Evolutionary conservation across 2,888 invertebrate genomes (phyloP).

Genomic region (Thymelicus sylvestris): DNA sequence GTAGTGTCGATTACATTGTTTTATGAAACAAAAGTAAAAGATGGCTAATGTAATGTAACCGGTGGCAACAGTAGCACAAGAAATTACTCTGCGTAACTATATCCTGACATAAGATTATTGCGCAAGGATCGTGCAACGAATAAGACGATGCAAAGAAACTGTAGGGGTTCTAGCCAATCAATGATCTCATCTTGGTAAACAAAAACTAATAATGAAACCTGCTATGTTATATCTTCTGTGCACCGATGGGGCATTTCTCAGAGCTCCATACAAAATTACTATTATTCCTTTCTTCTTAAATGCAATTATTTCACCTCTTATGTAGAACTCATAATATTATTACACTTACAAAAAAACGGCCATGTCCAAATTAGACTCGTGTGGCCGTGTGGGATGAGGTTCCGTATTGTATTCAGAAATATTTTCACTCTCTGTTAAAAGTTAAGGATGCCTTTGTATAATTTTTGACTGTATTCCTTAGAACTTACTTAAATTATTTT

Average conservation of each 20-base stretch:
- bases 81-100: not conserved
- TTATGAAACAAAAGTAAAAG: not conserved
- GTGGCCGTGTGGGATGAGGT: not conserved
- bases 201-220: constrained; percentile 36
- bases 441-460: too few relatives aligned
- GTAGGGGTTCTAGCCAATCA: constrained; percentile 28
- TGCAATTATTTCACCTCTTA: constrained; percentile 26
- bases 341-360: constrained; percentile 22
- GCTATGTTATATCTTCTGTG: constrained; percentile 31
- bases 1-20: too few relatives aligned
- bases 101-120: constrained; percentile 10
- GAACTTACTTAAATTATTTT: too few relatives aligned
- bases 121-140: constrained; percentile 23
- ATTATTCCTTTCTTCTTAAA: constrained; percentile 29
- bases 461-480: too few relatives aligned
- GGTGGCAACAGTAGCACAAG: not conserved
- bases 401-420: not conserved
- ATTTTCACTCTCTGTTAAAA: too few relatives aligned
- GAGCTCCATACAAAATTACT: constrained; percentile 27
- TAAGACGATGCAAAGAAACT: constrained; percentile 6
- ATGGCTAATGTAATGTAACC: not conserved
- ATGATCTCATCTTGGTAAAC: constrained; percentile 27
- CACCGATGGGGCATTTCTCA: constrained; percentile 23
- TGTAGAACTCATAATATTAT: constrained; percentile 27
- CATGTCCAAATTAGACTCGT: not conserved